These are phyloP conservation scores for Onychostoma macrolepis DNA, from an alignment of 2,113 vertebrate species.

Conservation along the genomic window DNA sequence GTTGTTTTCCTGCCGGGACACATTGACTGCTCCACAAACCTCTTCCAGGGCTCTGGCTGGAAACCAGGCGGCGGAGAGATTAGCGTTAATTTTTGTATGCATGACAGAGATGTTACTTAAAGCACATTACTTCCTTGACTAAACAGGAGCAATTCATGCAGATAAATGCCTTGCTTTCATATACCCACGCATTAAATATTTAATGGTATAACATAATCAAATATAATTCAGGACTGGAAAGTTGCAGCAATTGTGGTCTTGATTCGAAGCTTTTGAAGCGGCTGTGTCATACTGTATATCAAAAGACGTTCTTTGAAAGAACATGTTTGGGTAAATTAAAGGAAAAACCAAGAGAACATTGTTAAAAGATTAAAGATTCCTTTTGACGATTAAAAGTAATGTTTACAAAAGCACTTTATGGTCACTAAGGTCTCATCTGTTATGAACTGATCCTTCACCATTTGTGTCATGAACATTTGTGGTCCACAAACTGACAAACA, in stretches of 20 bases:
- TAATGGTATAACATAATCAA: slow-evolving; percentile 78
- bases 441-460: background rate
- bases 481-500: background rate
- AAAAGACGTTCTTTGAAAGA: background rate
- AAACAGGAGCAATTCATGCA: slow-evolving; percentile 78
- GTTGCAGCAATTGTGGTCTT: slow-evolving; percentile 66
- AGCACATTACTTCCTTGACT: slow-evolving; percentile 79
- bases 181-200: slow-evolving; percentile 77
- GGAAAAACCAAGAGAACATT: background rate
- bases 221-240: slow-evolving; percentile 65
- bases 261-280: slow-evolving; percentile 43
- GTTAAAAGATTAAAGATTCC: background rate
- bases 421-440: background rate
- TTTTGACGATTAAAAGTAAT: background rate
- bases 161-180: slow-evolving; percentile 79
- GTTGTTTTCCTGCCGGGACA: background rate
- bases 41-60: slow-evolving; percentile 45
- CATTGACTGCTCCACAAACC: background rate
- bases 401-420: background rate
- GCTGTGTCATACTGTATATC: slow-evolving; percentile 15
- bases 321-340: background rate
- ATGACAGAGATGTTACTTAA: slow-evolving; percentile 80
- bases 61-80: slow-evolving; percentile 66
- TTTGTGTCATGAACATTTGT: background rate
- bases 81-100: slow-evolving; percentile 75